Evolutionary conservation across 1,140 invertebrate genomes (phyloP), one percentile per base, ranked within the genome.

Genomic region (Nylanderia fulva): DNA sequence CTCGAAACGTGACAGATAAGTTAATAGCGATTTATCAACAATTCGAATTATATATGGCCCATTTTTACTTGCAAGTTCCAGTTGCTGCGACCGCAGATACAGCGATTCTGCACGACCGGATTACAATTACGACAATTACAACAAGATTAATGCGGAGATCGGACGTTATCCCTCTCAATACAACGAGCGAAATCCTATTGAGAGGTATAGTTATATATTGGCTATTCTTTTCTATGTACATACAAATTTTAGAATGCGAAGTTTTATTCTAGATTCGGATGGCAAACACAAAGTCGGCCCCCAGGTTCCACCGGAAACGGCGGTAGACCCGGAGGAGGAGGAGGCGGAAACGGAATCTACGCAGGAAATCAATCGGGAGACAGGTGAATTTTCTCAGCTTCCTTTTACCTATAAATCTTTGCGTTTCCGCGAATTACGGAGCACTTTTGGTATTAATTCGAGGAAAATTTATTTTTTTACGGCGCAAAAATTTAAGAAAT

Each of bases 11-110:
- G 15, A 39, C 7, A 18, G 27, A 36, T 18, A 21, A 29, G 7
- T 64, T 33, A 4, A 64, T 48, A 4, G 36, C 24, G 1, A 7
- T 42, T 61, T 58, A 0, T 33, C 36, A 21, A 29, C 52, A 33
- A 42, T 63, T 56, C n/a, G 15, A 45, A 24, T 82, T 45, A 88
- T 48, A 48, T 54, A 15, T 4, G 72, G 58, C 18, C 54, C 54
- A 72, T 89, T 86, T 85, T 52, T 69, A 79, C 33, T 54, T 87
- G 83, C 85, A 92, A 89, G 91, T 79, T 86, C 85, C 72, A 91
- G 85, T 45, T 93, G 92, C 61, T 93, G 92, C 76, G 88, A 88
- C 11, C 63, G 79, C 24, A 92, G 80, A 80, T 87, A 91, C 58
- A 85, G 42, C n/a, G 84, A 79, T 15, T 85, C 79, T 2, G n/a